Percentiles rank a stretch among this genome's conserved stretches.
phyloP scores from a whole-genome alignment of 1,140 invertebrate species.

The Hestina assimilis region DNA sequence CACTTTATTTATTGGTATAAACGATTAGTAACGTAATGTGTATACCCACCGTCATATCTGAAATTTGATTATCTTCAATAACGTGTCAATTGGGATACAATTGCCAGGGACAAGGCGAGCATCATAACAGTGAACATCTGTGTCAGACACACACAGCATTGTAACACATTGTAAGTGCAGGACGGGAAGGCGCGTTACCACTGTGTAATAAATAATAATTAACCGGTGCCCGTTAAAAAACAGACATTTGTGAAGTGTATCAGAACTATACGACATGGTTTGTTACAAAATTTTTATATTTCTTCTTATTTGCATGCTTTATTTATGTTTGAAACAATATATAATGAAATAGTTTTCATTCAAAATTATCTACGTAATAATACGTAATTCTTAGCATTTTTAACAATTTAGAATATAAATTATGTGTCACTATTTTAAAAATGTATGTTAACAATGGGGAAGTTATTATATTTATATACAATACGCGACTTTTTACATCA shows the following conservation, averaged over 20 bases:
- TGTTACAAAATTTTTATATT: slow-evolving; percentile 1
- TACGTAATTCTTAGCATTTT: too few relatives aligned
- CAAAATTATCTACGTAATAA: too few relatives aligned
- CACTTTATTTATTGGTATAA: too few relatives aligned
- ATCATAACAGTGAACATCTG: slow-evolving; percentile 27
- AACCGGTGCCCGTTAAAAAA: background rate
- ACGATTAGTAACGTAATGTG: too few relatives aligned
- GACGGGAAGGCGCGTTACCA: slow-evolving; percentile 7
- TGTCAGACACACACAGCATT: slow-evolving; percentile 22
- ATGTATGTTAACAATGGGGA: too few relatives aligned
- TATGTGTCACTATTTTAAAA: too few relatives aligned
- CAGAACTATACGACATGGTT: slow-evolving; percentile 9
- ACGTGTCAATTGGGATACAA: slow-evolving; percentile 40
- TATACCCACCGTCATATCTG: too few relatives aligned
- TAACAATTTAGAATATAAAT: too few relatives aligned
- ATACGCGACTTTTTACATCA: background rate
- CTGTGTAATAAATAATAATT: slow-evolving; percentile 5
- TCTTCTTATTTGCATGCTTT: background rate
- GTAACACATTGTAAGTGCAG: slow-evolving; percentile 20
- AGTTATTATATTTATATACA: background rate
- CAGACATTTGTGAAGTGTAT: slow-evolving; percentile 8
- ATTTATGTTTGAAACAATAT: background rate
- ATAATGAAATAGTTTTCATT: too few relatives aligned
- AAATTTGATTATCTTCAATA: slow-evolving; percentile 24
- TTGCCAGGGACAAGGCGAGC: slow-evolving; percentile 32